Evolutionary conservation across 2,113 vertebrate genomes (phyloP).

Genomic region (Crotalus helleri): DNA sequence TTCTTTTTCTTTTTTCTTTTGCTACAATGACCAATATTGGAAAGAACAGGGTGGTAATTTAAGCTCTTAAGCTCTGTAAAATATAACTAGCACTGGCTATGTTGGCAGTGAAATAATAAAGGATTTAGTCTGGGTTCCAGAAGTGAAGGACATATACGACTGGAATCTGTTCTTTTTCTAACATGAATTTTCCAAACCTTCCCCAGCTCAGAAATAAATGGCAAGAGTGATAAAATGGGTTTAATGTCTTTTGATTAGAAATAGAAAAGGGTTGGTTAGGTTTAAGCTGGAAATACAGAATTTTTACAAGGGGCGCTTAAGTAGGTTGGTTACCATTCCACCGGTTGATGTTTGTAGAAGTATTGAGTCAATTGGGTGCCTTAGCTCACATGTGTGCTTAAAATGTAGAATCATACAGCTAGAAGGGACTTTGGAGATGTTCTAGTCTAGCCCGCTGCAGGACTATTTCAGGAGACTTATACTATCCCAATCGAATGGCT

Average conservation of each 20-base stretch:
- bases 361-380: not conserved
- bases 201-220: not conserved
- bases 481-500: not conserved
- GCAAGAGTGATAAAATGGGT: not conserved
- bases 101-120: not conserved
- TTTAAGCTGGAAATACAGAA: not conserved
- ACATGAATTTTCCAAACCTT: not conserved
- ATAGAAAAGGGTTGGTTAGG: not conserved
- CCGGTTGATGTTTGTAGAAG: not conserved
- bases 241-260: not conserved
- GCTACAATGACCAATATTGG: not conserved
- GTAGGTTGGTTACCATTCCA: not conserved
- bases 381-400: not conserved
- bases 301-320: not conserved
- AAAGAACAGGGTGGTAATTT: slow-evolving; percentile 27
- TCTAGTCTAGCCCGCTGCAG: not conserved
- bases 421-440: too few species aligned
- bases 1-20: not conserved
- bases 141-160: too few species aligned
- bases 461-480: not conserved
- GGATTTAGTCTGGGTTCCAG: not conserved
- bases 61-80: slow-evolving; percentile 16
- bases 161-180: not conserved
- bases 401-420: too few species aligned
- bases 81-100: not conserved